Evolutionary conservation across 2,888 invertebrate species (phyloP).

Genomic region (Tenthredo livida): DNA sequence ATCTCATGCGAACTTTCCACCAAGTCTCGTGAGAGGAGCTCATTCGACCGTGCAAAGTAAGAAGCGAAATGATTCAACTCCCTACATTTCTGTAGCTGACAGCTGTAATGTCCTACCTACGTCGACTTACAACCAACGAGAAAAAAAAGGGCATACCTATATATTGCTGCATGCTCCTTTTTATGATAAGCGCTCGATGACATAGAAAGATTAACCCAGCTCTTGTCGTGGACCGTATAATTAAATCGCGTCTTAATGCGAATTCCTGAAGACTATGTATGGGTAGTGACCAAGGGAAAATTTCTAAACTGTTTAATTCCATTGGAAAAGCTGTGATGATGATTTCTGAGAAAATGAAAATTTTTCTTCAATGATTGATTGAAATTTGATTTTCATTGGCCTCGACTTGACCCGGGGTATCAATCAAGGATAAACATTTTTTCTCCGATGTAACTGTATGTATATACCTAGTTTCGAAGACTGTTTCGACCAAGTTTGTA

Average conservation of each 20-base stretch:
- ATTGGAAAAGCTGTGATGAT: background rate
- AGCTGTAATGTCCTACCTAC: background rate
- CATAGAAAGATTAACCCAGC: constrained; percentile 14
- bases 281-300: background rate
- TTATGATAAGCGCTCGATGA: constrained; percentile 7
- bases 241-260: background rate
- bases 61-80: constrained; percentile 39
- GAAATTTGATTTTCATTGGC: too few species aligned
- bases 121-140: background rate
- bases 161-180: background rate
- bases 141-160: constrained; percentile 18
- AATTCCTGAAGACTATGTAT: background rate
- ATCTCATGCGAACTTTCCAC: background rate
- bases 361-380: too few species aligned
- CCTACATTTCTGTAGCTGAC: constrained; percentile 5
- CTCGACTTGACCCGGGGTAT: too few species aligned
- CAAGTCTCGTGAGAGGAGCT: constrained; percentile 35
- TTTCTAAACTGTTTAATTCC: background rate
- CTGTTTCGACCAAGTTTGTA: background rate
- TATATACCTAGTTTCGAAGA: background rate
- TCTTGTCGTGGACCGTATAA: background rate
- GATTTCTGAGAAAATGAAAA: background rate
- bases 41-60: constrained; percentile 35
- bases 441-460: too few species aligned
- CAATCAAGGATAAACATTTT: too few species aligned